Base-by-base conservation (phyloP, 2,888 invertebrate species). In the Acanthosepion pharaonis region DNA sequence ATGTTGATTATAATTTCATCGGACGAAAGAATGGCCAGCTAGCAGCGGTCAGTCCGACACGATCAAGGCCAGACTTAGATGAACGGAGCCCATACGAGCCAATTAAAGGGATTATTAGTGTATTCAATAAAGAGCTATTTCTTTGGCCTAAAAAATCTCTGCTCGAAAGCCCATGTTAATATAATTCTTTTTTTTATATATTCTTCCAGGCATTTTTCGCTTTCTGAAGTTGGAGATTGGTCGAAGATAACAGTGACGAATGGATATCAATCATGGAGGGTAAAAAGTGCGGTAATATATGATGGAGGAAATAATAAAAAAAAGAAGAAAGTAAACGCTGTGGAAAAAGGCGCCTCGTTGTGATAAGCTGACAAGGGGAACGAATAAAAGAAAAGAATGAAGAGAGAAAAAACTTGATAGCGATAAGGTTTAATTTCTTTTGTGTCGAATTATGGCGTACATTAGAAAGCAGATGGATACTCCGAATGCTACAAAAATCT, bases 391-490 rank as follows among this genome's bases (percentile, higher is more conserved):
- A n/a, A n/a, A 78, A 78, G n/a, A n/a, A 9, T 9, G 3, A 25
- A 11, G n/a, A 78, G 11, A 11, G 18, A 78, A n/a, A n/a, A n/a
- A 78, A 15, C 2, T 11, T n/a, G n/a, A 15, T 33, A n/a, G 33
- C 33, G n/a, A 78, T 78, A 78, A 78, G n/a, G n/a, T 78, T 78
- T 78, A 78, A 78, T 78, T 78, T n/a, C 78, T 78, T 78, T n/a
- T n/a, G n/a, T 78, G 25, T 64, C n/a, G 78, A 78, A 78, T 33
- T n/a, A 78, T 78, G 78, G n/a, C 78, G n/a, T 9, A n/a, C 78
- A 78, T 78, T 11, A n/a, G n/a, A 78, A 78, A 78, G 9, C 78
- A 78, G 78, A n/a, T 78, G 78, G 78, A n/a, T 11, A 78, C n/a
- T 78, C 15, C 9, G 9, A 78, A 78, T 3, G 9, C 78, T n/a